phyloP scores from a whole-genome alignment of 2,113 vertebrate genomes.

The Turdus rufiventris region DNA sequence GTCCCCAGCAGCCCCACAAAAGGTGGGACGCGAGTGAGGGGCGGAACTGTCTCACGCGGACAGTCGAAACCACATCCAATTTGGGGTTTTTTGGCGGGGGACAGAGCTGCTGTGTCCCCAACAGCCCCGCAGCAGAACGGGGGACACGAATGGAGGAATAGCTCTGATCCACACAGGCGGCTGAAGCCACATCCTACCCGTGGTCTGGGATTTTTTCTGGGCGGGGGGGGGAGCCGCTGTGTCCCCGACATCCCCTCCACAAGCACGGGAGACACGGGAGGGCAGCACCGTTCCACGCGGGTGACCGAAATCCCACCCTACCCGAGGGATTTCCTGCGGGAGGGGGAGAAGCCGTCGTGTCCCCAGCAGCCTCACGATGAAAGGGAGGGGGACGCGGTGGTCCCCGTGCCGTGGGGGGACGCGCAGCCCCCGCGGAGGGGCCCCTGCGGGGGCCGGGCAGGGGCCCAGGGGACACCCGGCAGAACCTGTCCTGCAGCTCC shows the following conservation, averaged over 20 bases:
- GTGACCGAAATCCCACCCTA: neutral
- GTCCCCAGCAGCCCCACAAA: neutral
- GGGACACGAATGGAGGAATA: neutral
- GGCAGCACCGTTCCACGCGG: neutral
- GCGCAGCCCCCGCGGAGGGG: neutral
- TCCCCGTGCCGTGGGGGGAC: neutral
- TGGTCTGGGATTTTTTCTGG: neutral
- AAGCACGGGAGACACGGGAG: neutral
- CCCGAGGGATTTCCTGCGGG: neutral
- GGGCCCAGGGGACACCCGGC: neutral
- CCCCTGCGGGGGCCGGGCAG: neutral
- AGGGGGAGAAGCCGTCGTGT: neutral
- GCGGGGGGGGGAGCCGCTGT: neutral
- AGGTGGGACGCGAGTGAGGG: neutral
- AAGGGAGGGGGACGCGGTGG: neutral
- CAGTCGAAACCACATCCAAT: neutral
- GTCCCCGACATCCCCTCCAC: neutral
- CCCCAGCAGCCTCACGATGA: fast-evolving
- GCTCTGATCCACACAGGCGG: neutral
- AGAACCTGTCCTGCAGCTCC: constrained; percentile 18
- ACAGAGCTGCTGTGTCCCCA: neutral
- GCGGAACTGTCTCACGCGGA: neutral
- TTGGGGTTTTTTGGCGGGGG: neutral
- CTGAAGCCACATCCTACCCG: neutral
- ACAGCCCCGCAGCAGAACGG: neutral